These are phyloP conservation scores for Sander lucioperca DNA, from an alignment of 2,113 vertebrate species.

Conservation along the genomic window DNA sequence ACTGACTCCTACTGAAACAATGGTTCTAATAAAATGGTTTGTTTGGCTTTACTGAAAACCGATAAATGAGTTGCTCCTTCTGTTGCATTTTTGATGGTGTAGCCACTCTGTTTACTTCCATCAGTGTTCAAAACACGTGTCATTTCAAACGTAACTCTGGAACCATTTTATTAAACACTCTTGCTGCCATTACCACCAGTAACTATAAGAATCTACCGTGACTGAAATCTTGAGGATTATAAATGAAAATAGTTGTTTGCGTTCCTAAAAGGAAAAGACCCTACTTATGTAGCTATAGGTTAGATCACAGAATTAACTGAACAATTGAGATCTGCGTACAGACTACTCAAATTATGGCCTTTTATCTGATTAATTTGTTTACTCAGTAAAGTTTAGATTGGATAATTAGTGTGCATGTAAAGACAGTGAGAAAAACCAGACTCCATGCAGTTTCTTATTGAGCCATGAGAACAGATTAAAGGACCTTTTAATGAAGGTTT, in stretches of 20 bases:
- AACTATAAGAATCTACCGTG: too few species aligned
- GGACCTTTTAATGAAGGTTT: neutral
- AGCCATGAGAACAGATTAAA: slow-evolving; percentile 10
- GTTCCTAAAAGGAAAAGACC: neutral
- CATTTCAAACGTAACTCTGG: neutral
- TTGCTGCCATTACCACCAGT: neutral
- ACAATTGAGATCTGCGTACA: neutral
- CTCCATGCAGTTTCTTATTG: neutral
- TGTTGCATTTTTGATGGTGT: too few species aligned
- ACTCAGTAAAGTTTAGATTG: neutral
- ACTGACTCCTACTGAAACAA: too few species aligned
- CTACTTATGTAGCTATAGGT: neutral
- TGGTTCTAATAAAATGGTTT: too few species aligned
- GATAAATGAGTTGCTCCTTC: too few species aligned
- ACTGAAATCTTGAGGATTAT: neutral
- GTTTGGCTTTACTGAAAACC: too few species aligned
- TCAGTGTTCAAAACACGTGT: neutral
- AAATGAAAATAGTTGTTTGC: neutral
- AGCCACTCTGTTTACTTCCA: neutral
- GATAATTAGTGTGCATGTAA: slow-evolving; percentile 1
- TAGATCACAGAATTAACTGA: neutral
- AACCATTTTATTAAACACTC: neutral
- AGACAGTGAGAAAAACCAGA: neutral
- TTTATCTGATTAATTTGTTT: neutral
- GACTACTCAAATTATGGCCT: neutral